phyloP scores from a whole-genome alignment of 1,140 invertebrate species.

The Hyles vespertilio region DNA sequence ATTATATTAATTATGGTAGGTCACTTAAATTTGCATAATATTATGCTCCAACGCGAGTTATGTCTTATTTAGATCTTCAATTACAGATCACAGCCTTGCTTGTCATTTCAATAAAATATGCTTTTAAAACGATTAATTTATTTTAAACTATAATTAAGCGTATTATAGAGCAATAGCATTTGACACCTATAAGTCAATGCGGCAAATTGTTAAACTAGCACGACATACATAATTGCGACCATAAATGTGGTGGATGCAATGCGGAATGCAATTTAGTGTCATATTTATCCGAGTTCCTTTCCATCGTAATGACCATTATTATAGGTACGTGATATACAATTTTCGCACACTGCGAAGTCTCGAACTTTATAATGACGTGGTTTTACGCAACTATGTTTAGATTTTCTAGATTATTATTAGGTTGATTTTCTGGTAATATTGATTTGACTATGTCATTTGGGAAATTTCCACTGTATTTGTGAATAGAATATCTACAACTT shows the following conservation, averaged over 20 bases:
- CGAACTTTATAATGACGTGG: conserved; percentile 8
- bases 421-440: background rate
- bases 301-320: conserved; percentile 18
- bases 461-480: too few relatives aligned
- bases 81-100: too few relatives aligned
- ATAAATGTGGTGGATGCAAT: conserved; percentile 28
- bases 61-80: too few relatives aligned
- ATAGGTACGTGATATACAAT: conserved; percentile 15
- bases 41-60: too few relatives aligned
- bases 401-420: background rate
- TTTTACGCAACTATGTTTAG: conserved; percentile 7
- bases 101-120: too few relatives aligned
- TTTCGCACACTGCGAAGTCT: conserved; percentile 10
- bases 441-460: background rate
- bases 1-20: too few relatives aligned
- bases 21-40: too few relatives aligned
- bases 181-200: too few relatives aligned
- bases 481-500: too few relatives aligned
- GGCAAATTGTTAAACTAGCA: conserved; percentile 8
- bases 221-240: conserved; percentile 12
- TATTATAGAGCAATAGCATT: too few relatives aligned
- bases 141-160: too few relatives aligned
- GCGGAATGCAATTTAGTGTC: conserved; percentile 20
- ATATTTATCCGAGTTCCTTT: conserved; percentile 28
- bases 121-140: too few relatives aligned